These are phyloP conservation scores for Martes martes DNA, from an alignment of 2,113 vertebrate genomes.

Conservation along the genomic window DNA sequence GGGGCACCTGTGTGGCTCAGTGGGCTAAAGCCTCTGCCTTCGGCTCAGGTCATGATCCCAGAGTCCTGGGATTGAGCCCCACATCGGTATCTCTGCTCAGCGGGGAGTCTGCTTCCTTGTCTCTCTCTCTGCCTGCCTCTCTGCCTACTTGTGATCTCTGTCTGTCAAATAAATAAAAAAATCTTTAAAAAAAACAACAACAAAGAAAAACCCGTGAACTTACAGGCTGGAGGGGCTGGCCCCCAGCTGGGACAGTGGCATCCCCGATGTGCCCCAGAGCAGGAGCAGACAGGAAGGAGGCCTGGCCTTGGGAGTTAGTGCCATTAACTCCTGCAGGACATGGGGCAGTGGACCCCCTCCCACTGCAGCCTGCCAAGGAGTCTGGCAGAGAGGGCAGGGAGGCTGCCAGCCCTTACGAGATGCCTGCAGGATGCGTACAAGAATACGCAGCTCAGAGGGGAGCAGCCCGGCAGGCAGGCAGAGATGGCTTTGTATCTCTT, in stretches of 20 bases:
- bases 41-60: too few relatives aligned
- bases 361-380: background rate
- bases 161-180: too few relatives aligned
- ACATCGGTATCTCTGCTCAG: too few relatives aligned
- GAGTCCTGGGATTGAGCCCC: too few relatives aligned
- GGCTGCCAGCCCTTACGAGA: background rate
- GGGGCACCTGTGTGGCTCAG: too few relatives aligned
- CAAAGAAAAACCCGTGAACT: background rate
- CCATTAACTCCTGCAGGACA: background rate
- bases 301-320: background rate
- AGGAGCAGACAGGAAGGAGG: background rate
- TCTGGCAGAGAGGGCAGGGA: background rate
- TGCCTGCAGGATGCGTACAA: background rate
- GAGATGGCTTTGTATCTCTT: too few relatives aligned
- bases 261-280: background rate
- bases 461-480: background rate
- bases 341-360: background rate
- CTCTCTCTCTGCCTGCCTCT: too few relatives aligned
- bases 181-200: too few relatives aligned
- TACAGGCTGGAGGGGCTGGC: background rate
- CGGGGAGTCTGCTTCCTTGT: too few relatives aligned
- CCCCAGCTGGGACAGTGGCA: fast-evolving
- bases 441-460: background rate
- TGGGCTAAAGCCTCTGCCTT: too few relatives aligned
- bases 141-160: too few relatives aligned